Evolutionary conservation across 2,888 invertebrate species (phyloP).

Genomic region (Limnephilus marmoratus): DNA sequence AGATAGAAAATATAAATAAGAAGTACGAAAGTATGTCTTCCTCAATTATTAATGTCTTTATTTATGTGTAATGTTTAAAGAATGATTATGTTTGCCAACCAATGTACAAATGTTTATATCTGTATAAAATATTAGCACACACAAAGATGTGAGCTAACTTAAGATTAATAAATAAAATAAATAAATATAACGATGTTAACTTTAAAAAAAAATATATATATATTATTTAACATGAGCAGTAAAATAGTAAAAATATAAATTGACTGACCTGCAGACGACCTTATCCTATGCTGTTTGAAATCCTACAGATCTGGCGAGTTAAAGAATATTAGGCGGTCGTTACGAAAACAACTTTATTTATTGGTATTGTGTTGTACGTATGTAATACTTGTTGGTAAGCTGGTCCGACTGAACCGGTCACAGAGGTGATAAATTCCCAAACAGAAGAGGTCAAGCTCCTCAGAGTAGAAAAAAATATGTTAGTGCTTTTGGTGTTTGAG

Average conservation of each 20-base stretch:
- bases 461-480: background rate
- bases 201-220: too few relatives aligned
- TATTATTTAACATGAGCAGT: background rate
- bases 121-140: too few relatives aligned
- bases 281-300: background rate
- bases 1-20: too few relatives aligned
- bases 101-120: too few relatives aligned
- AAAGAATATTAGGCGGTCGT: background rate
- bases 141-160: too few relatives aligned
- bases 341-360: background rate
- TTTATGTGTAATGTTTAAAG: too few relatives aligned
- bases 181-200: too few relatives aligned
- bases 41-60: too few relatives aligned
- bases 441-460: background rate
- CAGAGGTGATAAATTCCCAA: slow-evolving; percentile 2
- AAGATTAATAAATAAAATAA: too few relatives aligned
- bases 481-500: background rate
- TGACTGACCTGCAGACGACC: background rate
- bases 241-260: background rate
- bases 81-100: too few relatives aligned
- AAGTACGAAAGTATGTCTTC: too few relatives aligned
- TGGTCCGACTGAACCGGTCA: background rate
- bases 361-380: background rate
- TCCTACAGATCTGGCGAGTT: background rate
- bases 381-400: background rate